Percentiles rank a stretch among this genome's conserved stretches.
Conservation (phyloP, 2,797 vertebrate species). For the Peromyscus nudipes region DNA sequence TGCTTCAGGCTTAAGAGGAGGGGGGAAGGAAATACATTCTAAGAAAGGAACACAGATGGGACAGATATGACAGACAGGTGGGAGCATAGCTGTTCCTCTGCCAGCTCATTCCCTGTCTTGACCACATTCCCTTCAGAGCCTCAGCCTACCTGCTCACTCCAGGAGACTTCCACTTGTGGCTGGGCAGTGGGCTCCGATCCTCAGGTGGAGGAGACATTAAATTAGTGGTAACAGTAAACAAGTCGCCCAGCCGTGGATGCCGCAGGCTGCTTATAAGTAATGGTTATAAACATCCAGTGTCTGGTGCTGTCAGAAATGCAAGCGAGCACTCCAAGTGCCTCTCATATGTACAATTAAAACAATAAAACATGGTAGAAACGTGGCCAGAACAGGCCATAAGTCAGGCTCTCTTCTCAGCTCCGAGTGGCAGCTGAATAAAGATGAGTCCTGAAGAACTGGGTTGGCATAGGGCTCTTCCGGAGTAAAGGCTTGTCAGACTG, state of each 20-base stretch:
- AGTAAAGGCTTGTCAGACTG: constrained; percentile 13
- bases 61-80: not conserved
- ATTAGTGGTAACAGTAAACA: constrained; percentile 81
- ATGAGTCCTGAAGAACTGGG: constrained; percentile 68
- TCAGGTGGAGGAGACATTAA: constrained; percentile 78
- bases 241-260: constrained; percentile 75
- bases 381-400: constrained; percentile 76
- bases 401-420: constrained; percentile 79
- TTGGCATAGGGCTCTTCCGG: constrained; percentile 63
- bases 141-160: constrained; percentile 16
- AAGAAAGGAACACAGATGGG: constrained; percentile 3
- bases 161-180: constrained; percentile 77
- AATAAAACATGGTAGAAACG: constrained; percentile 84
- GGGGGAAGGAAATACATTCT: not conserved
- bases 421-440: constrained; percentile 79
- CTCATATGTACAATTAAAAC: constrained; percentile 85
- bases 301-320: constrained; percentile 82
- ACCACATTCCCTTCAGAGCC: constrained; percentile 9
- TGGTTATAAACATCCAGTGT: constrained; percentile 83
- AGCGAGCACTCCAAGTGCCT: constrained; percentile 68
- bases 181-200: constrained; percentile 57
- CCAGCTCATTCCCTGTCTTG: not conserved
- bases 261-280: constrained; percentile 83
- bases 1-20: not conserved
- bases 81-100: not conserved